Percentiles rank a stretch among this genome's conserved stretches.
Evolutionary conservation across 2,888 invertebrate genomes (phyloP).

Genomic region (Sceliomorpha sp.): DNA sequence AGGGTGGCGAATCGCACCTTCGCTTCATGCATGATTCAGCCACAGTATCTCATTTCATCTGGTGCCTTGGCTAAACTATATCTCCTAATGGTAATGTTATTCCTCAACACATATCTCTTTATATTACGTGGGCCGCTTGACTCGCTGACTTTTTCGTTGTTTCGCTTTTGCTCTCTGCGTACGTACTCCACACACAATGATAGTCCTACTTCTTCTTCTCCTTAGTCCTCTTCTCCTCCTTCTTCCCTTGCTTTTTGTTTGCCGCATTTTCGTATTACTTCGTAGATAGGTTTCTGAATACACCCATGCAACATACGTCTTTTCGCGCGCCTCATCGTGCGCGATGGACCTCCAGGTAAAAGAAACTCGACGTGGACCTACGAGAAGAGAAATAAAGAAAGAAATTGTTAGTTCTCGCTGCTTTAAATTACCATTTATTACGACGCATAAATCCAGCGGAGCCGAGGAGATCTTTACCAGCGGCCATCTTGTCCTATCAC

Average conservation of each 20-base stretch:
- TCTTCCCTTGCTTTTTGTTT: conserved; percentile 18
- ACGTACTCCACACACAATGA: conserved; percentile 53
- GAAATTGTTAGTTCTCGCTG: conserved; percentile 81
- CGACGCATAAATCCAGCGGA: conserved; percentile 77
- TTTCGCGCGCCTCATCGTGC: conserved; percentile 35
- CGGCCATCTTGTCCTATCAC: conserved; percentile 77
- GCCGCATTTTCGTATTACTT: conserved; percentile 44
- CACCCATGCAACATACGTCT: conserved; percentile 15
- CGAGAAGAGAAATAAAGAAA: conserved; percentile 75
- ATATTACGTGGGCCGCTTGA: conserved; percentile 76
- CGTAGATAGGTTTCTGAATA: conserved; percentile 26
- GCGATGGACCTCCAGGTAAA: conserved; percentile 52
- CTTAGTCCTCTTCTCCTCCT: conserved; percentile 26
- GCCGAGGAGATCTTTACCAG: conserved; percentile 65
- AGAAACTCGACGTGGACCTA: conserved; percentile 45
- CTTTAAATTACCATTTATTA: conserved; percentile 81
- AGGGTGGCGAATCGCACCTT: conserved; percentile 74
- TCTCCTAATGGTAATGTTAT: conserved; percentile 80
- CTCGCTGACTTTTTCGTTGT: conserved; percentile 66
- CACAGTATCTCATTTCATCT: conserved; percentile 80
- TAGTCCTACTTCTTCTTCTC: conserved; percentile 45
- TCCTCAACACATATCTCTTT: conserved; percentile 79
- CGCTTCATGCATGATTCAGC: conserved; percentile 80
- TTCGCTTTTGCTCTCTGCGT: conserved; percentile 61
- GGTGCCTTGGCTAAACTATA: conserved; percentile 78